Conservation (phyloP, 2,888 invertebrate species). For the Vesta saturnalis region DNA sequence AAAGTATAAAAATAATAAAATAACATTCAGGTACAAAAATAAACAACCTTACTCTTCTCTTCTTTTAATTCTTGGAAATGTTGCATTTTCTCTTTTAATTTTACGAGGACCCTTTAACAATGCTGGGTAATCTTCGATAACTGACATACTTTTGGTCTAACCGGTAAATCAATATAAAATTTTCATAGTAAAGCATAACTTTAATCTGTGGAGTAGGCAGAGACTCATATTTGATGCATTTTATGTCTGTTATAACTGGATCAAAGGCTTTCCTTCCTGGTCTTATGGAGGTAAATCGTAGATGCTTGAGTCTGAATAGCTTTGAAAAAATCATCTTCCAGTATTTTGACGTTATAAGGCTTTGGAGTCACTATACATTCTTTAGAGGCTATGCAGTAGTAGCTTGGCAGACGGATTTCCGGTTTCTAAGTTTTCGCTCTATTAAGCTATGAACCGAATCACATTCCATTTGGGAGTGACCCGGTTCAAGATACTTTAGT, state of each 20-base stretch:
- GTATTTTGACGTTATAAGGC: neutral
- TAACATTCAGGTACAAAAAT: no score
- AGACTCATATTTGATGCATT: constrained; percentile 17
- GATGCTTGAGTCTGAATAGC: neutral
- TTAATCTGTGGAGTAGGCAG: neutral
- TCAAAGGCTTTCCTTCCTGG: neutral
- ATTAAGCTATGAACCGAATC: neutral
- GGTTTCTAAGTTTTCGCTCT: neutral
- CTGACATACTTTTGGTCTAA: constrained; percentile 24
- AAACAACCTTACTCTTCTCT: no score
- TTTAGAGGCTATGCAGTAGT: neutral
- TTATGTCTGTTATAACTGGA: constrained; percentile 4
- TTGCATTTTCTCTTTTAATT: constrained; percentile 25
- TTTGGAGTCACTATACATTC: neutral
- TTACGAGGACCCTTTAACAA: constrained; percentile 22
- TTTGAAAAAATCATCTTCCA: neutral
- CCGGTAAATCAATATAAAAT: constrained; percentile 23
- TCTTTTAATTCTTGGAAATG: constrained; percentile 24
- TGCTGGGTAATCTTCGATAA: constrained; percentile 25
- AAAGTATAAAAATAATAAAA: no score
- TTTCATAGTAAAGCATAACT: constrained; percentile 14
- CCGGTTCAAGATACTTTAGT: constrained; percentile 1
- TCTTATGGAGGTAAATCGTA: neutral
- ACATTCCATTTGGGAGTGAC: constrained; percentile 17
- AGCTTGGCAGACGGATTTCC: constrained; percentile 6